Conservation (phyloP, 2,888 invertebrate genomes). For the Folsomia manolachei region DNA sequence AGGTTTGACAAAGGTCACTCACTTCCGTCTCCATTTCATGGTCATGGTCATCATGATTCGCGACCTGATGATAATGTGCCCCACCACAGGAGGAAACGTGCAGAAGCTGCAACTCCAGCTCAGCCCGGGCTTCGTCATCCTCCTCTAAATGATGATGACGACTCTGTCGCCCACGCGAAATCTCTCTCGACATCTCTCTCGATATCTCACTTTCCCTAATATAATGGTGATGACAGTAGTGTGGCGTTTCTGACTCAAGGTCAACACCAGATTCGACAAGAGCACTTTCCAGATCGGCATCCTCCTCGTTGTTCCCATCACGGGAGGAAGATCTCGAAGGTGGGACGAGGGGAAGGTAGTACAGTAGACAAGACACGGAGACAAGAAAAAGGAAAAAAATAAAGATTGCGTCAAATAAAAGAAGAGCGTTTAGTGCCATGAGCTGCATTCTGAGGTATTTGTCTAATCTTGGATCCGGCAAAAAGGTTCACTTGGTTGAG, state of each 20-base stretch:
- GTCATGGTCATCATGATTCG: conserved; percentile 5
- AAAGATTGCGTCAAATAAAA: conserved; percentile 85
- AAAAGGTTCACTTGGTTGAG: too few relatives aligned
- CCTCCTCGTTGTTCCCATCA: conserved; percentile 34
- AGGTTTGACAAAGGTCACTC: background rate
- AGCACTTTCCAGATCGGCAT: conserved; percentile 45
- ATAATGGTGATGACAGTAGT: background rate
- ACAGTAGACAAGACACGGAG: conserved; percentile 76
- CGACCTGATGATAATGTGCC: background rate
- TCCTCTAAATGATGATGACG: background rate
- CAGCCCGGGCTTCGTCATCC: background rate
- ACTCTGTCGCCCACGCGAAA: background rate
- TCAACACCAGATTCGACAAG: conserved; percentile 13
- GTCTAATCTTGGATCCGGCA: too few relatives aligned
- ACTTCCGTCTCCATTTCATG: background rate
- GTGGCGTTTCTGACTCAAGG: background rate
- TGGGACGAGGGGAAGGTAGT: conserved; percentile 65
- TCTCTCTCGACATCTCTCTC: conserved; percentile 19
- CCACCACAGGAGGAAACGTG: background rate
- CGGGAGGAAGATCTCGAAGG: conserved; percentile 46
- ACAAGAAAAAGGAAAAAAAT: conserved; percentile 81
- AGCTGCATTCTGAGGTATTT: conserved; percentile 69
- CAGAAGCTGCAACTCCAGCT: background rate
- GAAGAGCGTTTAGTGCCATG: conserved; percentile 79
- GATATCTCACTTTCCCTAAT: too few relatives aligned